These are phyloP conservation scores for Camptogramma bilineatum DNA, from an alignment of 2,888 invertebrate genomes.

Conservation along the genomic window DNA sequence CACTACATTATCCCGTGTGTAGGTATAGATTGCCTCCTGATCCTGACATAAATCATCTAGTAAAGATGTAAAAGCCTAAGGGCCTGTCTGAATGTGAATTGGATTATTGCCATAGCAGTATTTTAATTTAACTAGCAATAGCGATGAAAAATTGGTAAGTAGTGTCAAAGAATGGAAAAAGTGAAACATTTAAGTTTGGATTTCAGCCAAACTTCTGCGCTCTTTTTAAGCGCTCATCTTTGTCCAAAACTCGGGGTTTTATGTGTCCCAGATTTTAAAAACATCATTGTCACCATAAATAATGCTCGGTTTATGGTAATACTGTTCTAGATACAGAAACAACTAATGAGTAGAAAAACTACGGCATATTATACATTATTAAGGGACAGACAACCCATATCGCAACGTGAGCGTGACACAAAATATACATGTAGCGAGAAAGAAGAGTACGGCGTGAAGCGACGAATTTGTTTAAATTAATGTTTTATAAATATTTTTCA, in stretches of 20 bases:
- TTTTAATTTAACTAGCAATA: constrained; percentile 38
- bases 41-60: background rate
- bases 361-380: too few species aligned
- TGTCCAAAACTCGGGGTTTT: background rate
- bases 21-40: too few species aligned
- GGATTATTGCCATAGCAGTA: constrained; percentile 31
- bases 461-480: too few species aligned
- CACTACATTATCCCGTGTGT: too few species aligned
- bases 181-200: constrained; percentile 36
- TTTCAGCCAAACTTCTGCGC: constrained; percentile 15
- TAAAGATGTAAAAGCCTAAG: too few species aligned
- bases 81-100: constrained; percentile 21
- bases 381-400: too few species aligned
- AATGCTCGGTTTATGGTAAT: background rate
- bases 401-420: too few species aligned
- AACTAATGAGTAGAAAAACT: background rate
- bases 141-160: constrained; percentile 28
- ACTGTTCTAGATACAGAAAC: too few species aligned
- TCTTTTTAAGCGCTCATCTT: constrained; percentile 12
- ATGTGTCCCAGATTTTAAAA: background rate
- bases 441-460: too few species aligned
- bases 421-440: too few species aligned
- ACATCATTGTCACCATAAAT: background rate
- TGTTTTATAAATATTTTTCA: too few species aligned
- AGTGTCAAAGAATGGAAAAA: constrained; percentile 31